Base-by-base conservation (phyloP, 2,888 invertebrate species). In the Coenonympha arcania region DNA sequence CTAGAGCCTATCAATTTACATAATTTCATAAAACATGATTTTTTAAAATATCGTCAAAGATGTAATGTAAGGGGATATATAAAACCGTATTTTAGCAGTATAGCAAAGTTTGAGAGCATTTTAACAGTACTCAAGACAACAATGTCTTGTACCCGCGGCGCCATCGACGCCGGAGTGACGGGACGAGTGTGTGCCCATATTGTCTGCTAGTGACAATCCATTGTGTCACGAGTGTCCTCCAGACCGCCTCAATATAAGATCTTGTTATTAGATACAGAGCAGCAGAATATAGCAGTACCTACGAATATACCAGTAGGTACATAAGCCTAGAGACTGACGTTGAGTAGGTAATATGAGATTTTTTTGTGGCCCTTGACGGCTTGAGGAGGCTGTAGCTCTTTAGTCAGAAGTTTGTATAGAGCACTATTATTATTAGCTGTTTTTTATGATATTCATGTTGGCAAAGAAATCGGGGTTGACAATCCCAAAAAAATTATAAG, bases 111-210 rank as follows among this genome's bases (percentile, higher is more conserved):
- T 28, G 30, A 45, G 54, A 50, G 54, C 52, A 54, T 55, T 60
- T 59, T 57, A 54, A 60, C 56, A 60, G 60, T 57, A 56, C 63
- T 69, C 59, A 54, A 57, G 59, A 63, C 57, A 63, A 65, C 72
- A 74, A 71, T 71, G 70, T 68, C 63, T 71, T 76, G 71, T 71
- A 69, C 63, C 62, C 60, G 56, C 62, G 58, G 63, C 57, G 59
- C 53, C 58, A 65, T 69, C 62, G 62, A 61, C 59, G 61, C 43
- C 39, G 28, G 33, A 53, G 50, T 34, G 42, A 19, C 28, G 49
- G 52, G 44, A 49, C 34, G 34, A 47, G 49, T 47, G 31, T 49
- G 46, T 49, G 42, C 37, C 49, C 43, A 56, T 57, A 61, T 63
- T 65, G 66, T 65, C 55, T 60, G 57, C 59, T 46, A 55, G 65